Evolutionary conservation across 2,113 vertebrate species (phyloP), one percentile per base, ranked within the genome.

Genomic region (Naja naja): DNA sequence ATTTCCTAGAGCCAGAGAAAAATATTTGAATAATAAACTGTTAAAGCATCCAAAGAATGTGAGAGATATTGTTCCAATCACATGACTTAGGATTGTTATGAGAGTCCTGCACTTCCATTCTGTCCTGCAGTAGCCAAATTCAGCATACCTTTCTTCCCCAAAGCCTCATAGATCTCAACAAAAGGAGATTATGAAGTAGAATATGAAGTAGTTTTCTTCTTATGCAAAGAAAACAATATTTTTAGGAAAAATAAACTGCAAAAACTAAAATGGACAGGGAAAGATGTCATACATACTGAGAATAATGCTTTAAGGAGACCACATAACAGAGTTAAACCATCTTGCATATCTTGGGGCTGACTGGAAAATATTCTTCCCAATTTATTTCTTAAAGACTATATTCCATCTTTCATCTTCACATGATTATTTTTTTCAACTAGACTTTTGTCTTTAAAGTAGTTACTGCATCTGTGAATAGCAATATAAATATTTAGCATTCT

Each of bases 21-120:
- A 96, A 94, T 93, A 95, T 93, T 95, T 95, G 93, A 94, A 89
- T 90, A 86, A 74, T 87, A 93, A 96, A 92, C 85, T 91, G 94
- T 81, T 91, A 87, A 25, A 95, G 85, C 55, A 95, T 94, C 95
- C 91, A 91, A 94, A 95, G 88, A 91, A 88, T 92, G 93, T 94
- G 92, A 93, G 93, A 94, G 39, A 69, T 81, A 81, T 45, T 34
- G 1, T 53, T 0, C 0, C 39, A 94, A 39, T 87, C 92, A 58
- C 86, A 56, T 93, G 95, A 96, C 90, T 91, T 92, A 94, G 85
- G 89, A 89, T 95, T 94, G 94, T 94, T 96, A 96, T 91, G 91
- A 94, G 91, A 94, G 92, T 94, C 87, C 55, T 69, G 45, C 88
- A 58, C 91, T 95, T 96, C 93, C 60, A 92, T 90, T 88, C 91